Conservation (phyloP, 2,797 vertebrate genomes). For the Calcarius lapponicus region DNA sequence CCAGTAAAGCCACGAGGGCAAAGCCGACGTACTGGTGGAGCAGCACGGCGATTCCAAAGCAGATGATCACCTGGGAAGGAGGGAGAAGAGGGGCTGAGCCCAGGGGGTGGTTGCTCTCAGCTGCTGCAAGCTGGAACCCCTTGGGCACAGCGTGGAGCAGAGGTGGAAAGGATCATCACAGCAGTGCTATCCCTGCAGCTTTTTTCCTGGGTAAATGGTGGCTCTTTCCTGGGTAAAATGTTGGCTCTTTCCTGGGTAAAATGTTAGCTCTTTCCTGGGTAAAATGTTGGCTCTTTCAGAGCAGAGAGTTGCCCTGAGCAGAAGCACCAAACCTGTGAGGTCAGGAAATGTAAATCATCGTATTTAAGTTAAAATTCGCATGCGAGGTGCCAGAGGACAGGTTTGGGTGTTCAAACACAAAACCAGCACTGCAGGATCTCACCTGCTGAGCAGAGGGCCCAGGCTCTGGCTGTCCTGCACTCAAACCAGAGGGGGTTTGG, state of each 20-base stretch:
- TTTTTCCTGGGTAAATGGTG: no score
- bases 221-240: no score
- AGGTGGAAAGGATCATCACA: background rate
- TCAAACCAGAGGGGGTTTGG: background rate
- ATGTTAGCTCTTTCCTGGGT: no score
- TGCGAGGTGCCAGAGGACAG: background rate
- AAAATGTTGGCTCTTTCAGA: no score
- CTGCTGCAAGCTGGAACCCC: background rate
- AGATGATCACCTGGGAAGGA: slow-evolving; percentile 84
- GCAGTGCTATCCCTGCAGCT: background rate
- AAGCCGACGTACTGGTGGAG: slow-evolving; percentile 84
- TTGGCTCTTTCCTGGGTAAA: no score
- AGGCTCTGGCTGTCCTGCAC: fast-evolving
- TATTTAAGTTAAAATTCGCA: background rate
- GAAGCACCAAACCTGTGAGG: background rate
- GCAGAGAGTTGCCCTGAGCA: background rate
- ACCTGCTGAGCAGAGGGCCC: background rate
- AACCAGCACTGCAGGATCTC: background rate
- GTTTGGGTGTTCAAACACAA: background rate
- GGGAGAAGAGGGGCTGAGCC: background rate
- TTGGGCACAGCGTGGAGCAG: background rate
- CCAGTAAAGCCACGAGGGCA: slow-evolving; percentile 87
- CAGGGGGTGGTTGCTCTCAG: background rate
- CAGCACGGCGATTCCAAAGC: slow-evolving; percentile 85
- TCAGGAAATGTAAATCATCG: fast-evolving